Percentiles rank a stretch among this genome's conserved stretches.
Evolutionary conservation across 1,140 invertebrate species (phyloP).

Genomic region (Contarinia nasturtii): DNA sequence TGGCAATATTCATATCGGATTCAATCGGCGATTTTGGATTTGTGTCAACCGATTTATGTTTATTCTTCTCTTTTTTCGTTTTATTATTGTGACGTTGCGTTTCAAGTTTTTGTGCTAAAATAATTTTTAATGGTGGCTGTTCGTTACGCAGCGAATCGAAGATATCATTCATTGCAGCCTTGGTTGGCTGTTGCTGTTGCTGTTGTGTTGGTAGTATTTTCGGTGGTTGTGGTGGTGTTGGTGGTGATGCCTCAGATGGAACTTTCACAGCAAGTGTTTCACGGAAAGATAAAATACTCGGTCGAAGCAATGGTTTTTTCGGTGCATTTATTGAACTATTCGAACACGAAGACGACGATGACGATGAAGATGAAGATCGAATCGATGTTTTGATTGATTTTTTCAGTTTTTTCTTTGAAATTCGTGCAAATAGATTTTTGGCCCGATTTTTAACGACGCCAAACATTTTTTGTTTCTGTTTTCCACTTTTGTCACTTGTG

Average conservation of each 20-base stretch:
- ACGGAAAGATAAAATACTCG: not conserved
- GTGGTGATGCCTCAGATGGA: too few species aligned
- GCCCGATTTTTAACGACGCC: not conserved
- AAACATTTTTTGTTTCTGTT: not conserved
- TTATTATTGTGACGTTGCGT: too few species aligned
- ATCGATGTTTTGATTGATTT: not conserved
- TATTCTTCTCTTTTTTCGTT: too few species aligned
- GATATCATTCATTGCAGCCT: too few species aligned
- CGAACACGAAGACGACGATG: not conserved
- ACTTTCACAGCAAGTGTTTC: not conserved
- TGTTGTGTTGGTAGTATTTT: not conserved
- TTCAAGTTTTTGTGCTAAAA: too few species aligned
- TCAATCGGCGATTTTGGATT: too few species aligned
- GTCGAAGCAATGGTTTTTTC: slow-evolving; percentile 1
- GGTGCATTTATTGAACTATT: not conserved
- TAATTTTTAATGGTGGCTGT: too few species aligned
- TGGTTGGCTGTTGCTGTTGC: not conserved
- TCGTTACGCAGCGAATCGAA: too few species aligned
- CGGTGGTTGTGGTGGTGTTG: not conserved
- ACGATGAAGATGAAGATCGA: not conserved
- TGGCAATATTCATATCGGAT: too few species aligned
- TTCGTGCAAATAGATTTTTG: not conserved
- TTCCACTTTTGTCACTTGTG: not conserved
- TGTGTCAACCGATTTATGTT: too few species aligned
- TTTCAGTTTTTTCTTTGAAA: not conserved